Conservation (phyloP, 2,797 vertebrate genomes). For the Pangasius sanitwongsei region DNA sequence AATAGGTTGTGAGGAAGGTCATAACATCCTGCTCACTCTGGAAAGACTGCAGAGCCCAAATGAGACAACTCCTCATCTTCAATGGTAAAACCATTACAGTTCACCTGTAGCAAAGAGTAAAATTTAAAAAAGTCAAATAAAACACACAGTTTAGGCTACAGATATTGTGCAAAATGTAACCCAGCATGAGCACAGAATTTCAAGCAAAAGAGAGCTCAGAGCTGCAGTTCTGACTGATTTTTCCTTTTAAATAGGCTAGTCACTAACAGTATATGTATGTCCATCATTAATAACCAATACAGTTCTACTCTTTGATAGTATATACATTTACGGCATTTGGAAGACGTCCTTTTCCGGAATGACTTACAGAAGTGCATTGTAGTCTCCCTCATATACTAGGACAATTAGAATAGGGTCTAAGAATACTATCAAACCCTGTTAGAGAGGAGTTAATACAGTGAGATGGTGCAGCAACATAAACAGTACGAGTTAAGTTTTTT, state of each 20-base stretch:
- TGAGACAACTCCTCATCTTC: conserved; percentile 98
- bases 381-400: too few species aligned
- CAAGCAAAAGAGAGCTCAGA: not conserved
- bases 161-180: not conserved
- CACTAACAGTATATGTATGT: too few species aligned
- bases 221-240: too few species aligned
- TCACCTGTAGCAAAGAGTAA: conserved; percentile 78
- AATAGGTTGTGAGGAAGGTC: not conserved
- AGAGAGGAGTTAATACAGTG: not conserved
- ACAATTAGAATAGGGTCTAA: not conserved
- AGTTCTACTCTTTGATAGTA: too few species aligned
- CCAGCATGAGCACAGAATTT: not conserved
- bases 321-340: too few species aligned
- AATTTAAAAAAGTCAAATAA: not conserved
- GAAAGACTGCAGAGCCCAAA: conserved; percentile 95
- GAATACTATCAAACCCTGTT: not conserved
- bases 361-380: too few species aligned
- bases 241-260: too few species aligned
- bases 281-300: too few species aligned
- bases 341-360: too few species aligned
- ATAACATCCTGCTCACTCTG: conserved; percentile 79
- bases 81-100: conserved; percentile 98
- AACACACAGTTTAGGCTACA: not conserved
- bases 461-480: too few species aligned
- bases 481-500: too few species aligned